Percentiles rank a stretch among this genome's conserved stretches.
These are phyloP conservation scores for Fragum sueziense DNA, from an alignment of 2,888 invertebrate species.

Conservation along the genomic window DNA sequence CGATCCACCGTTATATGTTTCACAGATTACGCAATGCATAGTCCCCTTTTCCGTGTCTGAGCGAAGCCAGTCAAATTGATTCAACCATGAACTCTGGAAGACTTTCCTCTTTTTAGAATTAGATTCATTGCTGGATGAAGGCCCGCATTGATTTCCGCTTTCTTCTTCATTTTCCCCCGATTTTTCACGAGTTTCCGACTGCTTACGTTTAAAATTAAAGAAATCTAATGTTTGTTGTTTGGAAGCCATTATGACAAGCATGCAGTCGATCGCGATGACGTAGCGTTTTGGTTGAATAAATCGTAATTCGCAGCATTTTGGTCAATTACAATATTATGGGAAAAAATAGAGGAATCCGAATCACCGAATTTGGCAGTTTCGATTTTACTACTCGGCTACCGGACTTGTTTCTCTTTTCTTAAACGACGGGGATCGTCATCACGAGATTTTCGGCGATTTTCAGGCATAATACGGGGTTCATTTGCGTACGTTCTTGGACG, in stretches of 20 bases:
- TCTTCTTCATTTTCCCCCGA: too few relatives aligned
- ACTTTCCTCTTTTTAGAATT: neutral
- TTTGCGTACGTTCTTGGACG: too few relatives aligned
- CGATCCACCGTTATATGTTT: neutral
- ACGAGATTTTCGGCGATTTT: too few relatives aligned
- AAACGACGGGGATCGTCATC: too few relatives aligned
- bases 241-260: neutral
- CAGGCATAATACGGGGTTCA: too few relatives aligned
- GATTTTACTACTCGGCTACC: too few relatives aligned
- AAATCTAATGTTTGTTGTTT: neutral
- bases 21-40: conserved; percentile 6
- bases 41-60: conserved; percentile 10
- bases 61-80: neutral
- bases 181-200: neutral
- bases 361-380: too few relatives aligned
- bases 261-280: neutral
- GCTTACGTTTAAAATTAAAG: neutral
- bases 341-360: too few relatives aligned
- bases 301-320: too few relatives aligned
- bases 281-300: neutral
- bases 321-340: too few relatives aligned
- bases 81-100: conserved; percentile 12
- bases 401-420: too few relatives aligned
- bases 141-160: neutral
- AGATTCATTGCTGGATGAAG: neutral